These are phyloP conservation scores for Apamea anceps DNA, from an alignment of 2,888 invertebrate genomes.

Conservation along the genomic window DNA sequence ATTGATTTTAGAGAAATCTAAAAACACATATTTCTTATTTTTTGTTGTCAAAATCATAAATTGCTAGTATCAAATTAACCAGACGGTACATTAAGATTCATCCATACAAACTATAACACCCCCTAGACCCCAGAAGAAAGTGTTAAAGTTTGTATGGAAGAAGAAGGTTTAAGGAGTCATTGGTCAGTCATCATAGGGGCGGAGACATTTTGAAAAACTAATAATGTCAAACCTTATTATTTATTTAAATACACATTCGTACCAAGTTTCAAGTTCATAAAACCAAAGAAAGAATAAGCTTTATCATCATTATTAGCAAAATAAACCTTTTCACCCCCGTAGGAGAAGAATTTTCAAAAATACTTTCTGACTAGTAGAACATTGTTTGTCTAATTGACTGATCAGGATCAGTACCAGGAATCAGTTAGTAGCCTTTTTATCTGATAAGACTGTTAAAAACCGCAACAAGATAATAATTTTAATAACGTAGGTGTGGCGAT, in stretches of 20 bases:
- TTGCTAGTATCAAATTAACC: too few species aligned
- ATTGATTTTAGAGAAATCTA: neutral
- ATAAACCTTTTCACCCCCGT: neutral
- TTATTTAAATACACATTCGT: neutral
- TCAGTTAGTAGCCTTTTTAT: slow-evolving; percentile 17
- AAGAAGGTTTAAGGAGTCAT: too few species aligned
- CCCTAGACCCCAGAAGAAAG: too few species aligned
- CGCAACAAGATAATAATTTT: slow-evolving; percentile 20
- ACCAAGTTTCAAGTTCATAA: neutral
- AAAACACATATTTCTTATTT: neutral
- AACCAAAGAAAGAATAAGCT: neutral
- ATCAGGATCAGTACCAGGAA: neutral
- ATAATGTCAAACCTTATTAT: neutral
- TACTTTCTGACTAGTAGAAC: neutral
- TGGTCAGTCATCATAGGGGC: too few species aligned
- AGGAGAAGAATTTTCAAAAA: neutral
- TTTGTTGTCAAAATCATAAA: too few species aligned
- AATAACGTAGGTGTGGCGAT: neutral
- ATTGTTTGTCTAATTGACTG: neutral
- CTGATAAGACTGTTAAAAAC: slow-evolving; percentile 21
- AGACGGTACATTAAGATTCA: too few species aligned
- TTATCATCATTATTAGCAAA: neutral
- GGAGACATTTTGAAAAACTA: neutral
- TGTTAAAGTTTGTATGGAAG: too few species aligned
- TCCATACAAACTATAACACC: too few species aligned